phyloP scores from a whole-genome alignment of 2,888 invertebrate species.

The Argyresthia goedartella region DNA sequence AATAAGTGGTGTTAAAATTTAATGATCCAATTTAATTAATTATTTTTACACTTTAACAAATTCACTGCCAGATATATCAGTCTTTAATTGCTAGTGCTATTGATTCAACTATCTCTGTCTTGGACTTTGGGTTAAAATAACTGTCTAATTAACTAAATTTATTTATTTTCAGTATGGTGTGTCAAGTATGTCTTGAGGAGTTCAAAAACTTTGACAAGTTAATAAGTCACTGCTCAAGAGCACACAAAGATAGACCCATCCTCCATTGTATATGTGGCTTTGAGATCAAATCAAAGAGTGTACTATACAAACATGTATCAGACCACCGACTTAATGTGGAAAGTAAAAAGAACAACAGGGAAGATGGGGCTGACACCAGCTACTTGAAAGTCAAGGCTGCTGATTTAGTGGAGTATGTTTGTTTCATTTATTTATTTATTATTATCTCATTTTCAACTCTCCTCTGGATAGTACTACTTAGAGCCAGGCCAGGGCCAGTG shows the following conservation, averaged over 20 bases:
- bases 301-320: constrained; percentile 52
- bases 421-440: not conserved
- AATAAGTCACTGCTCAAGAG: constrained; percentile 33
- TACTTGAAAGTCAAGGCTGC: constrained; percentile 42
- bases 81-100: too few species aligned
- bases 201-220: constrained; percentile 42
- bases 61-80: too few species aligned
- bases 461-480: too few species aligned
- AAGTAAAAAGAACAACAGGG: constrained; percentile 29
- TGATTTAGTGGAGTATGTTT: constrained; percentile 47
- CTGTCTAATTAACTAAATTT: too few species aligned
- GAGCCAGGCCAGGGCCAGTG: too few species aligned
- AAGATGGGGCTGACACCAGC: constrained; percentile 26
- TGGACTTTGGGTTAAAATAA: too few species aligned
- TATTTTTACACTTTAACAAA: too few species aligned
- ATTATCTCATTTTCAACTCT: too few species aligned
- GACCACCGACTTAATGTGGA: constrained; percentile 37
- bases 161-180: constrained; percentile 32
- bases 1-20: too few species aligned
- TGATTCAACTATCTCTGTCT: too few species aligned
- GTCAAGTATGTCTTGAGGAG: constrained; percentile 37
- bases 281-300: constrained; percentile 45
- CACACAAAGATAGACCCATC: constrained; percentile 41
- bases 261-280: constrained; percentile 50
- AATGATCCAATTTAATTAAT: too few species aligned